A percentile compares a stretch with the other conserved stretches of the same genome.
Conservation (phyloP, 2,888 invertebrate species). For the Drosophila limbata region DNA sequence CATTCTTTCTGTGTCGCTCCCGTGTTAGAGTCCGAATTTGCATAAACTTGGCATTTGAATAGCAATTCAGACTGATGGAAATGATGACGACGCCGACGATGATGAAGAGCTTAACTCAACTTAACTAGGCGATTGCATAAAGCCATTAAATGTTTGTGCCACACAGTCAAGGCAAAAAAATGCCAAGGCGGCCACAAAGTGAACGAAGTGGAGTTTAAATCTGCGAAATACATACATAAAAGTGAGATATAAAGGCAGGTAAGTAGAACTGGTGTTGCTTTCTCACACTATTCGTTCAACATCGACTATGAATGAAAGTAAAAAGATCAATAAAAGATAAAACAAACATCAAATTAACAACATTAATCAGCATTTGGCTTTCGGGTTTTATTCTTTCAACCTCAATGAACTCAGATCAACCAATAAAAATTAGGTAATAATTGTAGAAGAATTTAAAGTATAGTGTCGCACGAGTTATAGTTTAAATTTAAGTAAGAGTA, state of each 20-base stretch:
- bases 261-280: slow-evolving; percentile 21
- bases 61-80: slow-evolving; percentile 75
- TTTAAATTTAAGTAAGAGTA: slow-evolving; percentile 42
- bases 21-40: slow-evolving; percentile 62
- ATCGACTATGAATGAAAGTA: slow-evolving; percentile 45
- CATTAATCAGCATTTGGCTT: slow-evolving; percentile 39
- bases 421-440: slow-evolving; percentile 58
- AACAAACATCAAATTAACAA: slow-evolving; percentile 52
- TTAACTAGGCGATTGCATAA: slow-evolving; percentile 55
- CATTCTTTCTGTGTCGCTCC: too few relatives aligned
- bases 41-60: slow-evolving; percentile 80
- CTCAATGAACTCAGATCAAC: slow-evolving; percentile 58
- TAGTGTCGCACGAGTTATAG: slow-evolving; percentile 31
- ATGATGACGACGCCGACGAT: slow-evolving; percentile 64
- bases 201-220: slow-evolving; percentile 22
- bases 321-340: slow-evolving; percentile 29
- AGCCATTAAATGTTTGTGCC: slow-evolving; percentile 71
- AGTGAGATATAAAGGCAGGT: slow-evolving; percentile 51
- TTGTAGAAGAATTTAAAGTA: slow-evolving; percentile 33
- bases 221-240: slow-evolving; percentile 40
- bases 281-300: slow-evolving; percentile 45
- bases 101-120: slow-evolving; percentile 59
- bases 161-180: slow-evolving; percentile 57
- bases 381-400: slow-evolving; percentile 36
- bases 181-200: slow-evolving; percentile 32